Percentiles rank a stretch among this genome's conserved stretches.
Evolutionary conservation across 2,888 invertebrate genomes (phyloP).

Genomic region (Buathra laborator): DNA sequence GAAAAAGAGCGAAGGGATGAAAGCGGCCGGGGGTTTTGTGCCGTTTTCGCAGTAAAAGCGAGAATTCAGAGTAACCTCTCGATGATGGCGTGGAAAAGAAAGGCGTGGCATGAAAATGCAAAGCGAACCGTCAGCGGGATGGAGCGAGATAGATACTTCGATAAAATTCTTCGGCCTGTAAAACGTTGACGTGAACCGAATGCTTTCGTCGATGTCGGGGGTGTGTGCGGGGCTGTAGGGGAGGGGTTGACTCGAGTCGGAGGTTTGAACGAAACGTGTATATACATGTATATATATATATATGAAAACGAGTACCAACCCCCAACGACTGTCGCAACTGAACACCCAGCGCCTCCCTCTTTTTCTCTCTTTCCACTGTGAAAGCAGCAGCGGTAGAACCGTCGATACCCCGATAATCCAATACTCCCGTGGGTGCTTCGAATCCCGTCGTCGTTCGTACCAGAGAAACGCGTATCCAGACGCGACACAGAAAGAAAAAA

Average conservation of each 20-base stretch:
- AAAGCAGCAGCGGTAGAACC: constrained; percentile 42
- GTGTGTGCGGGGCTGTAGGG: constrained; percentile 56
- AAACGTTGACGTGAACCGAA: constrained; percentile 84
- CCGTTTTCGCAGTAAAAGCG: constrained; percentile 35
- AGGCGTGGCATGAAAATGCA: constrained; percentile 80
- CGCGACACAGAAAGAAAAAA: constrained; percentile 3
- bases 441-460: constrained; percentile 70
- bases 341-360: constrained; percentile 55
- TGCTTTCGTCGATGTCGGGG: constrained; percentile 72
- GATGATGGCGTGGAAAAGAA: constrained; percentile 70
- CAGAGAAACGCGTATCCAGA: constrained; percentile 51
- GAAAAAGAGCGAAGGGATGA: constrained; percentile 35
- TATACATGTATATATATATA: not conserved
- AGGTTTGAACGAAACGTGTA: constrained; percentile 28
- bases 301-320: constrained; percentile 32
- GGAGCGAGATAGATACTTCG: constrained; percentile 73
- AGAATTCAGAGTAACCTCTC: constrained; percentile 36
- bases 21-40: constrained; percentile 21
- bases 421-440: constrained; percentile 76
- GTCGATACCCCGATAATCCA: constrained; percentile 80
- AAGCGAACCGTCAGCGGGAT: constrained; percentile 71
- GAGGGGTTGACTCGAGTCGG: constrained; percentile 59
- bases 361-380: constrained; percentile 50
- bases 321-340: constrained; percentile 66
- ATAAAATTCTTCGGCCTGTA: constrained; percentile 83